phyloP scores from a whole-genome alignment of 2,797 vertebrate genomes.

The Hylomyscus alleni region DNA sequence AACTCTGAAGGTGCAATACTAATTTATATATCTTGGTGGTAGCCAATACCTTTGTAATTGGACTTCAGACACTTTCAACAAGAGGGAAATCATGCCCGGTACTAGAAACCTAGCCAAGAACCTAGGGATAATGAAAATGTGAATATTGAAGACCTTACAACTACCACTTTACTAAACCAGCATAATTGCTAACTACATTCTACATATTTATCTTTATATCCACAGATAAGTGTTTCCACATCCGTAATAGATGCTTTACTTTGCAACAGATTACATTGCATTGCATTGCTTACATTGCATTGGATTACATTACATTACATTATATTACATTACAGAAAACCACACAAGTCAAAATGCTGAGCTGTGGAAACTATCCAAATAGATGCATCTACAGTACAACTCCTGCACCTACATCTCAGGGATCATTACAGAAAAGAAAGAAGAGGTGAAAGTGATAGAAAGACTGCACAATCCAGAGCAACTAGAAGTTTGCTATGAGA shows the following conservation, averaged over 20 bases:
- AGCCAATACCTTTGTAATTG: not conserved
- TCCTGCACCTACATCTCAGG: not conserved
- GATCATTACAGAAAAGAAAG: not conserved
- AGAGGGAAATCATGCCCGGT: not conserved
- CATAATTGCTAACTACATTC: not conserved
- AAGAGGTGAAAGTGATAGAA: not conserved
- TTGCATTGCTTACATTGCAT: not conserved
- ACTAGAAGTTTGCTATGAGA: not conserved
- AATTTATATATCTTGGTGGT: not conserved
- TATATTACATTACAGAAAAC: not conserved
- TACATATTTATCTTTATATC: not conserved
- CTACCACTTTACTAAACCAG: not conserved
- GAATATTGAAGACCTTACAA: not conserved
- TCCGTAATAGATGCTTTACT: not conserved
- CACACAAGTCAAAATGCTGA: not conserved
- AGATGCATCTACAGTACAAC: not conserved
- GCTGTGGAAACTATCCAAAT: not conserved
- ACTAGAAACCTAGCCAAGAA: not conserved
- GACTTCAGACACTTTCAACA: not conserved
- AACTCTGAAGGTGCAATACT: not conserved
- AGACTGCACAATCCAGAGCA: not conserved
- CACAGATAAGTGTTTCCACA: not conserved
- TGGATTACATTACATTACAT: not conserved
- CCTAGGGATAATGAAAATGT: not conserved
- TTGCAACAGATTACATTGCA: not conserved